Percentiles rank a stretch among this genome's conserved stretches.
Conservation (phyloP, 2,888 invertebrate genomes). For the Melinaea marsaeus region DNA sequence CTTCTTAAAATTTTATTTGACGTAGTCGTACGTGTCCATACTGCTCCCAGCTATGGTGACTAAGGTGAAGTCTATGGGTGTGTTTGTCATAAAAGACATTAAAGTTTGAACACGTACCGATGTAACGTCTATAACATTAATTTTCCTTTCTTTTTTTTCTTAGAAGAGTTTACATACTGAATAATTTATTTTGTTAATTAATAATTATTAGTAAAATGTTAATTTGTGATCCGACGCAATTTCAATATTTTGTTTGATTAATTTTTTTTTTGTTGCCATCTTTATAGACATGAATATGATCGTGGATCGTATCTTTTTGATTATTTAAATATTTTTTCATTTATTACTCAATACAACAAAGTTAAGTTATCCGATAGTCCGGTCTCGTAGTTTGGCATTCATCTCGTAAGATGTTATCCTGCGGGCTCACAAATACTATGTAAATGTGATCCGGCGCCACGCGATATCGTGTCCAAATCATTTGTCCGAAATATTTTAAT, state of each 20-base stretch:
- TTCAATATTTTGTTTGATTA: no score
- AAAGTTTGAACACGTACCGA: constrained; percentile 49
- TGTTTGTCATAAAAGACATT: constrained; percentile 59
- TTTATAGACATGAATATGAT: no score
- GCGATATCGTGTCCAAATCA: constrained; percentile 35
- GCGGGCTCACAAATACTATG: constrained; percentile 32
- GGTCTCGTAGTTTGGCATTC: neutral
- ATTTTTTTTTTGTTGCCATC: no score
- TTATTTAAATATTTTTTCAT: no score
- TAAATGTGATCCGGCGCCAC: constrained; percentile 38
- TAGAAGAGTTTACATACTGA: neutral
- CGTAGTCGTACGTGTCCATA: constrained; percentile 48
- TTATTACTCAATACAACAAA: neutral
- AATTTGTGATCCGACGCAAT: no score
- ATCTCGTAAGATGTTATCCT: constrained; percentile 19
- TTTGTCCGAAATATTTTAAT: constrained; percentile 18
- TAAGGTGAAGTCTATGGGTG: constrained; percentile 43
- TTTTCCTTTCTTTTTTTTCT: neutral
- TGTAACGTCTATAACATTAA: constrained; percentile 40
- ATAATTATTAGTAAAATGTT: no score
- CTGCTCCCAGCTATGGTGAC: constrained; percentile 40
- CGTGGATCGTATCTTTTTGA: no score
- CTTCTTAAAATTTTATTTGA: neutral
- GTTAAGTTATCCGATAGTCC: constrained; percentile 1
- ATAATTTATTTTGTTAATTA: no score